Conservation (phyloP, 1,140 invertebrate genomes). For the Orchestia grillus region DNA sequence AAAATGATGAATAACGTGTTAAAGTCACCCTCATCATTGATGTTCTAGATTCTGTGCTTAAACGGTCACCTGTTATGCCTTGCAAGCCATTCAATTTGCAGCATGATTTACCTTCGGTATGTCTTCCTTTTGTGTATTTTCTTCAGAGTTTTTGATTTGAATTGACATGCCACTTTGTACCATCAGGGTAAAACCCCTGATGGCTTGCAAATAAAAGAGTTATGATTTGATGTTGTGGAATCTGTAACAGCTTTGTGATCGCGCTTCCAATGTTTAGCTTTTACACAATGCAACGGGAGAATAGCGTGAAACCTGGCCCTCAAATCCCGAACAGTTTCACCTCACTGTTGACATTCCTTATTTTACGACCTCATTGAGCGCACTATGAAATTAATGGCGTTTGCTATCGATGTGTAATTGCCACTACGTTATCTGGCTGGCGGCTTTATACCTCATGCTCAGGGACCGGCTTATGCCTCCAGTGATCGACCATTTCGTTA, state of each 20-base stretch:
- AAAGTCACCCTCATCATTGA: no score
- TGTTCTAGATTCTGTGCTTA: no score
- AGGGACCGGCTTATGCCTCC: neutral
- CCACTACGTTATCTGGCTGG: neutral
- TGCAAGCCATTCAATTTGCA: no score
- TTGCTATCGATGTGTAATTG: conserved; percentile 30
- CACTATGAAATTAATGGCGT: conserved; percentile 14
- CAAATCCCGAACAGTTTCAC: neutral
- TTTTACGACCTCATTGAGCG: conserved; percentile 38
- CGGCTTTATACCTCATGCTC: neutral
- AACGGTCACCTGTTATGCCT: no score
- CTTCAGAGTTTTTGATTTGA: no score
- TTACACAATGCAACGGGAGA: neutral
- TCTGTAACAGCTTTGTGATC: neutral
- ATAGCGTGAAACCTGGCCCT: neutral
- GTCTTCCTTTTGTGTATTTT: no score
- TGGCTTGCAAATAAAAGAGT: neutral
- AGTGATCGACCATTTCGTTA: neutral
- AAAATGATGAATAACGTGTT: no score
- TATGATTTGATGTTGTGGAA: neutral
- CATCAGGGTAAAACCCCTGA: neutral
- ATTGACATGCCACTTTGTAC: neutral
- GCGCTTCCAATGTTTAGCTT: neutral
- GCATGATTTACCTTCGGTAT: no score
- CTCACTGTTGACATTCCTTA: conserved; percentile 20